Evolutionary conservation across 1,140 invertebrate genomes (phyloP).

Genomic region (Bombus sibiricus): DNA sequence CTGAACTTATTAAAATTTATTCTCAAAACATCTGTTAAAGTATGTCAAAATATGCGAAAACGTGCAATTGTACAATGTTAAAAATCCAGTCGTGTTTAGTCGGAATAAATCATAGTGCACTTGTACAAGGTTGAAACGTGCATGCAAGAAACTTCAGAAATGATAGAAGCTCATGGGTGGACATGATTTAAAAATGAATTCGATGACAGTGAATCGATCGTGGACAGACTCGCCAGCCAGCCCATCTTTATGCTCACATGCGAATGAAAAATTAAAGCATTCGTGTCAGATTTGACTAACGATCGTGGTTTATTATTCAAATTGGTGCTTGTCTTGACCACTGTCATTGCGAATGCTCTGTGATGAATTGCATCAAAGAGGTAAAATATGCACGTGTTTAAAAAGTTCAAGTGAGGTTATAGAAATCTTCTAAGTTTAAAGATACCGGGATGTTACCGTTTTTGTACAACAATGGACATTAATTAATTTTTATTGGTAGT

Average conservation of each 20-base stretch:
- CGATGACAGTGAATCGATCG: constrained; percentile 58
- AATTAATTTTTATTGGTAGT: no score
- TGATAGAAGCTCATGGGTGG: not conserved
- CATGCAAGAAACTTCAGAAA: not conserved
- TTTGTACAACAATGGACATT: no score
- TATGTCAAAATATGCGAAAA: no score
- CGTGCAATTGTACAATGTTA: not conserved
- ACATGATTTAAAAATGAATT: constrained; percentile 52
- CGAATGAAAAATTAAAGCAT: constrained; percentile 75
- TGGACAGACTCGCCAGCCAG: not conserved
- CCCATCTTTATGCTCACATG: constrained; percentile 34
- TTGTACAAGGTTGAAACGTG: not conserved
- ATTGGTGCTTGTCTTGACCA: constrained; percentile 58
- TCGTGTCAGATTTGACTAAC: constrained; percentile 73
- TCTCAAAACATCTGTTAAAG: no score
- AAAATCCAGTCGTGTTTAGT: not conserved
- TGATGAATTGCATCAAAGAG: constrained; percentile 59
- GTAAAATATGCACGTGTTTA: not conserved
- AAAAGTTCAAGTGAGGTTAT: not conserved
- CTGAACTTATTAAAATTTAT: no score
- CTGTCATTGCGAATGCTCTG: constrained; percentile 72
- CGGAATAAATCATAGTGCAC: no score
- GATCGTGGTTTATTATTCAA: constrained; percentile 75
- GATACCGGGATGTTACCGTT: no score
- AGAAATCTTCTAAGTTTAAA: not conserved